A percentile compares a stretch with the other conserved stretches of the same genome.
phyloP scores from a whole-genome alignment of 2,888 invertebrate genomes.

The Habroteleia sp. region DNA sequence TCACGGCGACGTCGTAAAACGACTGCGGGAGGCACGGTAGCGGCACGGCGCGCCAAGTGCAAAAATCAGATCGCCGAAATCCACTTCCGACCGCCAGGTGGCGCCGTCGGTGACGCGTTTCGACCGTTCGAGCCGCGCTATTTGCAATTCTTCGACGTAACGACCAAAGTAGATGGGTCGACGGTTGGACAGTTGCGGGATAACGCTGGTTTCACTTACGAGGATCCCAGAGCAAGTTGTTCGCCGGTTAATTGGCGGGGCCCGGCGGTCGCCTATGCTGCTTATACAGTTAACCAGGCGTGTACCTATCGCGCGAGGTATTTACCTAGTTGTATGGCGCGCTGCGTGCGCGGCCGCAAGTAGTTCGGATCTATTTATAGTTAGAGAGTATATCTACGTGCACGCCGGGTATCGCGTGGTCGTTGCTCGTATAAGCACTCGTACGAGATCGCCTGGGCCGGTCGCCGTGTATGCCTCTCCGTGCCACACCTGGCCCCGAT shows the following conservation, averaged over 20 bases:
- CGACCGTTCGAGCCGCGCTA: too few relatives aligned
- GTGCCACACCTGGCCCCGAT: conserved; percentile 79
- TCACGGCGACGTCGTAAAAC: too few relatives aligned
- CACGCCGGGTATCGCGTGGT: conserved; percentile 57
- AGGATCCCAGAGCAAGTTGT: conserved; percentile 69
- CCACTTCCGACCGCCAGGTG: too few relatives aligned
- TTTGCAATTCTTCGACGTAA: too few relatives aligned
- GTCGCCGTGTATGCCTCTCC: conserved; percentile 62
- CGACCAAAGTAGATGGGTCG: too few relatives aligned
- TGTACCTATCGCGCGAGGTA: conserved; percentile 61
- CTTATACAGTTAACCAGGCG: conserved; percentile 71
- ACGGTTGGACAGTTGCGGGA: too few relatives aligned
- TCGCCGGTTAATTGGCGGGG: conserved; percentile 76
- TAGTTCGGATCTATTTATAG: conserved; percentile 79
- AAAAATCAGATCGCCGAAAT: too few relatives aligned
- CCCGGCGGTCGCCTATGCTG: conserved; percentile 70
- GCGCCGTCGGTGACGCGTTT: too few relatives aligned
- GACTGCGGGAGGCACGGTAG: too few relatives aligned
- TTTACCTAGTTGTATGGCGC: conserved; percentile 60
- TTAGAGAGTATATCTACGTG: conserved; percentile 61
- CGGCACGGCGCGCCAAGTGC: too few relatives aligned
- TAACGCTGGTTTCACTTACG: conserved; percentile 75
- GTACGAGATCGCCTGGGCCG: conserved; percentile 58
- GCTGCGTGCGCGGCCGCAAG: conserved; percentile 70
- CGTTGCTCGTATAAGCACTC: conserved; percentile 59